Evolutionary conservation across 53 echinoderm and acorn worm species (phyloP).

Genomic region (Luidia sarsii): DNA sequence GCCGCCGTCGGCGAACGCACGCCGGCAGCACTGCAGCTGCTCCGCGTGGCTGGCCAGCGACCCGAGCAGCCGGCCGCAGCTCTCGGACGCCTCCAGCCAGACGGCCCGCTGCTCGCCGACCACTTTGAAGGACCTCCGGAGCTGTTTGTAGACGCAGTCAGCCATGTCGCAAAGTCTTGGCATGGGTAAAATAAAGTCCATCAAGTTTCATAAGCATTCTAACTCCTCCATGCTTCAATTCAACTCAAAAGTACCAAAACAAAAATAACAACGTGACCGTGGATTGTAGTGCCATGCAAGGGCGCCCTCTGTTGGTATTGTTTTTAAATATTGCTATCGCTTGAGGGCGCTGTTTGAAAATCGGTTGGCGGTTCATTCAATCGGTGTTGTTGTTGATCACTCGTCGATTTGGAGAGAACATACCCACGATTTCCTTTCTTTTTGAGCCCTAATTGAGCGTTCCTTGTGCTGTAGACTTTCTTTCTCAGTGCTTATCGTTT

Average conservation of each 20-base stretch:
- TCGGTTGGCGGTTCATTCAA: slow-evolving; percentile 34
- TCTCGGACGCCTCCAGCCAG: slow-evolving; percentile 38
- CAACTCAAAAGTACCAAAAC: too few relatives aligned
- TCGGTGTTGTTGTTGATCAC: too few relatives aligned
- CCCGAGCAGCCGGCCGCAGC: slow-evolving; percentile 37
- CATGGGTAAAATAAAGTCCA: background rate
- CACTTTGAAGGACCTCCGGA: slow-evolving; percentile 66
- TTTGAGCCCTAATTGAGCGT: too few relatives aligned
- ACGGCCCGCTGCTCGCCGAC: slow-evolving; percentile 29
- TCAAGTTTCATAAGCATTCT: too few relatives aligned
- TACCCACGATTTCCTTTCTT: too few relatives aligned
- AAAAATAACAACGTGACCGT: too few relatives aligned
- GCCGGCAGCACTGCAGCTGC: slow-evolving; percentile 76
- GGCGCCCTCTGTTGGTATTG: background rate
- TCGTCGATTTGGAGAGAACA: too few relatives aligned
- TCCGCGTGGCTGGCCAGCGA: slow-evolving; percentile 74
- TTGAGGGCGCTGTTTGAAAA: slow-evolving; percentile 8
- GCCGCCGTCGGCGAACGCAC: background rate
- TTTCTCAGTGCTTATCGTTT: too few relatives aligned
- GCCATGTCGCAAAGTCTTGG: background rate
- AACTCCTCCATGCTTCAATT: too few relatives aligned
- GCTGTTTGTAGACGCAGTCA: slow-evolving; percentile 54
- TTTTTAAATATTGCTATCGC: background rate
- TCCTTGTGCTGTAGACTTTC: too few relatives aligned
- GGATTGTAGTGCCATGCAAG: too few relatives aligned